These are phyloP conservation scores for Ptychochromis oligacanthus DNA, from an alignment of 2,113 vertebrate genomes.

Conservation along the genomic window DNA sequence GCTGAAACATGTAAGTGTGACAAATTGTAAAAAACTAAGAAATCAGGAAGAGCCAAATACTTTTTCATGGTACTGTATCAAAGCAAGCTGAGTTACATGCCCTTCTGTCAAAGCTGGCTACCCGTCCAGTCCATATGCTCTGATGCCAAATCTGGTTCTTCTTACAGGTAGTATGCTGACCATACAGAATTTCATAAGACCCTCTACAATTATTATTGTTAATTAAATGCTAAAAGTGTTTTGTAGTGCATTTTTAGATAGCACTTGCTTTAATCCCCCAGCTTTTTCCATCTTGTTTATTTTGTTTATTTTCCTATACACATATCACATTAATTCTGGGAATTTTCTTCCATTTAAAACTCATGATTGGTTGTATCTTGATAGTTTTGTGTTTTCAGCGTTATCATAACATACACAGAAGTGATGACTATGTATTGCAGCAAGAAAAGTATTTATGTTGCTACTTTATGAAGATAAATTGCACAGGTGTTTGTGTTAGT, in stretches of 20 bases:
- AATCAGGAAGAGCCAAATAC: too few species aligned
- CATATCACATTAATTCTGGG: neutral
- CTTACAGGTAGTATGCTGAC: neutral
- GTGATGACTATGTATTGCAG: neutral
- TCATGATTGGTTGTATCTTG: neutral
- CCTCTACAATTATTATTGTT: neutral
- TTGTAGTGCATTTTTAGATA: neutral
- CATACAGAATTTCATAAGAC: neutral
- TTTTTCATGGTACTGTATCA: too few species aligned
- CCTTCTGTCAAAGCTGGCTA: neutral
- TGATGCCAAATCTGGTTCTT: neutral
- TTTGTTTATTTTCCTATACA: neutral
- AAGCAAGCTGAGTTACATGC: neutral
- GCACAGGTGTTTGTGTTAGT: constrained; percentile 27
- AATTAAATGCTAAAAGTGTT: neutral
- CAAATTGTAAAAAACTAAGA: too few species aligned
- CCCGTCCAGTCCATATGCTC: neutral
- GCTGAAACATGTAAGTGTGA: too few species aligned
- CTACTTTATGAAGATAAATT: constrained; percentile 27
- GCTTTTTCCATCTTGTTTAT: neutral
- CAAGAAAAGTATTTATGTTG: neutral
- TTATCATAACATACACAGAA: neutral
- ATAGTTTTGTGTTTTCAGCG: neutral
- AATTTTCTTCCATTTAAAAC: neutral
- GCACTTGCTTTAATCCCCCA: neutral